phyloP scores from a whole-genome alignment of 2,888 invertebrate species.

The Laothoe populi region DNA sequence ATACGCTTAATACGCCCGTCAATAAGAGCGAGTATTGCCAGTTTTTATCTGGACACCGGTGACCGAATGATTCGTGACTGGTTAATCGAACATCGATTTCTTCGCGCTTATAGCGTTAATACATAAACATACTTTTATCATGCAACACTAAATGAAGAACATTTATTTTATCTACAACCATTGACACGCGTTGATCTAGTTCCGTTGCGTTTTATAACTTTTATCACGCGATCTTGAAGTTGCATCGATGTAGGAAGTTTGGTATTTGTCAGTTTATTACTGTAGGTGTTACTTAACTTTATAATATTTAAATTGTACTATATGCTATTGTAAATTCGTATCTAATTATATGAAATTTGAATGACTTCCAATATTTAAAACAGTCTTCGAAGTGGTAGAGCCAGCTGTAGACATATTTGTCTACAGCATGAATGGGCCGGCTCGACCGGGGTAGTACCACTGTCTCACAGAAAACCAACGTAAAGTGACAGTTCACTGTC shows the following conservation, averaged over 20 bases:
- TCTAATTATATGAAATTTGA: no score
- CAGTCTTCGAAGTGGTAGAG: no score
- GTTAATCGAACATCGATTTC: constrained; percentile 7
- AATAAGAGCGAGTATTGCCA: no score
- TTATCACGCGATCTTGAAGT: constrained; percentile 17
- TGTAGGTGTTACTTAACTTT: background rate
- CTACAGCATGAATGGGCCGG: no score
- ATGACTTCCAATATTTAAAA: no score
- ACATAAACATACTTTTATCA: constrained; percentile 36
- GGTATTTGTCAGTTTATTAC: background rate
- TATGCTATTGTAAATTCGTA: no score
- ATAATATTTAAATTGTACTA: background rate
- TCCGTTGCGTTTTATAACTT: constrained; percentile 21
- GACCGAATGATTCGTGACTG: no score
- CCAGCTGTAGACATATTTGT: no score
- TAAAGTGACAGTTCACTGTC: no score
- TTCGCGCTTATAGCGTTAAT: constrained; percentile 14
- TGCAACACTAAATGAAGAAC: constrained; percentile 35
- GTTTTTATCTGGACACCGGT: constrained; percentile 16
- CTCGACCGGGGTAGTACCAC: no score
- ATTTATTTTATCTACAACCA: constrained; percentile 43
- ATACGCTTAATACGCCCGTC: no score
- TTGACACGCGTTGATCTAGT: constrained; percentile 37
- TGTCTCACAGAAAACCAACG: no score
- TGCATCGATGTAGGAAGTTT: background rate